A percentile compares a stretch with the other conserved stretches of the same genome.
These are phyloP conservation scores for Oscheius sp. DNA, from an alignment of 2,888 invertebrate species.

Conservation along the genomic window DNA sequence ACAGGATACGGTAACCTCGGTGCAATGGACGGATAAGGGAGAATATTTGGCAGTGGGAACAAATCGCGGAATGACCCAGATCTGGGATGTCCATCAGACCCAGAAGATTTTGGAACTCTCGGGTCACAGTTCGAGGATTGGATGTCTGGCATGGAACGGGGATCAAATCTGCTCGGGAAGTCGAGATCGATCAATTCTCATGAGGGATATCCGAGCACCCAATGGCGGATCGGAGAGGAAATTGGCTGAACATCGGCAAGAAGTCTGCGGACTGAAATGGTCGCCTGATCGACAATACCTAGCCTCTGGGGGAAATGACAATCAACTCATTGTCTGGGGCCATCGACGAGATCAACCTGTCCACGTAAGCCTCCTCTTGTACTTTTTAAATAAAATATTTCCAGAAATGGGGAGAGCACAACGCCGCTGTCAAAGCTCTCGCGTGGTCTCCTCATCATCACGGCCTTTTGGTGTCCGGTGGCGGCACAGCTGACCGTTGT, in stretches of 20 bases:
- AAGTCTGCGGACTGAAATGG: slow-evolving; percentile 96
- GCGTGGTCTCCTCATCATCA: slow-evolving; percentile 99
- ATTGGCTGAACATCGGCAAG: slow-evolving; percentile 91
- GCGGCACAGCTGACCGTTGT: slow-evolving; percentile 91
- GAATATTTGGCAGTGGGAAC: slow-evolving; percentile 97
- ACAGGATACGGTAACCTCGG: slow-evolving; percentile 91
- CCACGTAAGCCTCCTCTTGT: slow-evolving; percentile 38
- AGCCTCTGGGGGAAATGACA: slow-evolving; percentile 98
- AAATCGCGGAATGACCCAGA: slow-evolving; percentile 74
- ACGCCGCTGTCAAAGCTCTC: slow-evolving; percentile 94
- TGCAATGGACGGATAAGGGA: slow-evolving; percentile 98
- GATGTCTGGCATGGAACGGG: slow-evolving; percentile 73
- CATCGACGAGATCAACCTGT: slow-evolving; percentile 83
- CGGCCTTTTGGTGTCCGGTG: slow-evolving; percentile 92
- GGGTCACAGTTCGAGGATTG: slow-evolving; percentile 69
- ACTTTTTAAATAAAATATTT: neutral
- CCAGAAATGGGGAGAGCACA: slow-evolving; percentile 80
- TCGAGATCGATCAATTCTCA: slow-evolving; percentile 85
- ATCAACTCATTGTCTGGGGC: slow-evolving; percentile 91
- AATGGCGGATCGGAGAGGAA: slow-evolving; percentile 80
- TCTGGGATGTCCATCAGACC: slow-evolving; percentile 95
- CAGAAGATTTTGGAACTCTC: slow-evolving; percentile 81
- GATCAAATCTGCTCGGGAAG: slow-evolving; percentile 82
- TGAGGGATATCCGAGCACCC: slow-evolving; percentile 89
- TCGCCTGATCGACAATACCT: slow-evolving; percentile 96